These are phyloP conservation scores for Tetragonula carbonaria DNA, from an alignment of 2,888 invertebrate species.

Conservation along the genomic window DNA sequence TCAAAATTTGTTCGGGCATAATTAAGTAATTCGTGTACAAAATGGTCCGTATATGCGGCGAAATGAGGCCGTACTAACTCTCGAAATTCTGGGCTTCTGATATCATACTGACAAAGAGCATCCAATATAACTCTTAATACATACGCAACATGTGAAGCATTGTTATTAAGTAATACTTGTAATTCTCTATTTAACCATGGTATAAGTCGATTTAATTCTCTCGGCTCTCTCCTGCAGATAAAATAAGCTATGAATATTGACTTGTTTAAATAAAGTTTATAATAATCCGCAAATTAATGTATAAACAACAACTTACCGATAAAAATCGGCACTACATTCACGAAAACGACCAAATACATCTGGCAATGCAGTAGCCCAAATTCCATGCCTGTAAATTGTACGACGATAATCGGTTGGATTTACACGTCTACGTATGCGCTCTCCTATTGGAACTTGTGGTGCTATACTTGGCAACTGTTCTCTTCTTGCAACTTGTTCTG, in stretches of 20 bases:
- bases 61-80: slow-evolving; percentile 89
- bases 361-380: slow-evolving; percentile 90
- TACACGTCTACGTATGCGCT: slow-evolving; percentile 70
- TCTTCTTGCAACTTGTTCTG: slow-evolving; percentile 74
- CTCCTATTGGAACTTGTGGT: slow-evolving; percentile 71
- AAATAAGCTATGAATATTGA: slow-evolving; percentile 29
- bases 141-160: slow-evolving; percentile 87
- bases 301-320: slow-evolving; percentile 85
- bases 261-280: no score
- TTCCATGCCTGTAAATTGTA: slow-evolving; percentile 89
- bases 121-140: slow-evolving; percentile 90
- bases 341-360: slow-evolving; percentile 90
- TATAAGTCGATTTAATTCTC: slow-evolving; percentile 92
- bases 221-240: slow-evolving; percentile 89
- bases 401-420: slow-evolving; percentile 75
- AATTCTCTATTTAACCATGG: slow-evolving; percentile 96
- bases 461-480: slow-evolving; percentile 74
- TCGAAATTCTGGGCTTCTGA: slow-evolving; percentile 89
- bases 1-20: slow-evolving; percentile 95
- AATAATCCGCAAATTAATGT: background rate
- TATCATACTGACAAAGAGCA: slow-evolving; percentile 88
- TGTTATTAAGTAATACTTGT: slow-evolving; percentile 89
- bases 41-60: slow-evolving; percentile 91
- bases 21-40: slow-evolving; percentile 94
- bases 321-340: slow-evolving; percentile 90